phyloP scores from a whole-genome alignment of 2,113 vertebrate genomes.

The Emydura subglobosa region DNA sequence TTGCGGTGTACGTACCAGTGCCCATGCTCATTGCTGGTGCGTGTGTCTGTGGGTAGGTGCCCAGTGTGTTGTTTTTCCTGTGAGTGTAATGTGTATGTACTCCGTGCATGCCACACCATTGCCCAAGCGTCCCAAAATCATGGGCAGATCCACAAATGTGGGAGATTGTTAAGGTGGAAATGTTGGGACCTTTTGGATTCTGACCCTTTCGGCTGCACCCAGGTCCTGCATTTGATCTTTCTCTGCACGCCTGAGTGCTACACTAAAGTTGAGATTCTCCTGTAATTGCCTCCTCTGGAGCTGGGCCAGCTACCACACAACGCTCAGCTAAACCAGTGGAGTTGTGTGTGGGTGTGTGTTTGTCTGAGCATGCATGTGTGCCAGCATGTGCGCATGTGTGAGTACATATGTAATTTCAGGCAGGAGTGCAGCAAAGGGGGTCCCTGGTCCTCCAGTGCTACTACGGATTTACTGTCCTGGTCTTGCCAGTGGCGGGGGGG shows the following conservation, averaged over 20 bases:
- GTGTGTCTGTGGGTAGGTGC: neutral
- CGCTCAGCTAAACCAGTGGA: too few species aligned
- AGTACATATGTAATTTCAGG: neutral
- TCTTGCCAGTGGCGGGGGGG: too few species aligned
- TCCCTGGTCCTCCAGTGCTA: neutral
- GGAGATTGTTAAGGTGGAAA: neutral
- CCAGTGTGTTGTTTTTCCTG: neutral
- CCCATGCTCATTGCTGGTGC: neutral
- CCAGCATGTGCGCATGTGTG: neutral
- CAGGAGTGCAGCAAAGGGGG: neutral
- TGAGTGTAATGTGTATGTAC: neutral
- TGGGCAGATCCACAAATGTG: neutral
- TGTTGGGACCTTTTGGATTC: neutral
- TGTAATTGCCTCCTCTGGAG: neutral
- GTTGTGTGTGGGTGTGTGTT: neutral
- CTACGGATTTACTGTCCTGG: neutral
- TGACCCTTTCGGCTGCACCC: neutral
- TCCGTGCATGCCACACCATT: neutral
- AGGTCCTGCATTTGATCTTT: neutral
- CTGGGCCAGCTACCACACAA: neutral
- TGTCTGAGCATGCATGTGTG: neutral
- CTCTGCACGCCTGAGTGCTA: neutral
- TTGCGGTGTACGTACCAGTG: neutral
- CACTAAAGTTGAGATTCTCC: neutral
- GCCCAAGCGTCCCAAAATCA: neutral